Evolutionary conservation across 2,113 vertebrate genomes (phyloP).

Genomic region (Chrysemys picta): DNA sequence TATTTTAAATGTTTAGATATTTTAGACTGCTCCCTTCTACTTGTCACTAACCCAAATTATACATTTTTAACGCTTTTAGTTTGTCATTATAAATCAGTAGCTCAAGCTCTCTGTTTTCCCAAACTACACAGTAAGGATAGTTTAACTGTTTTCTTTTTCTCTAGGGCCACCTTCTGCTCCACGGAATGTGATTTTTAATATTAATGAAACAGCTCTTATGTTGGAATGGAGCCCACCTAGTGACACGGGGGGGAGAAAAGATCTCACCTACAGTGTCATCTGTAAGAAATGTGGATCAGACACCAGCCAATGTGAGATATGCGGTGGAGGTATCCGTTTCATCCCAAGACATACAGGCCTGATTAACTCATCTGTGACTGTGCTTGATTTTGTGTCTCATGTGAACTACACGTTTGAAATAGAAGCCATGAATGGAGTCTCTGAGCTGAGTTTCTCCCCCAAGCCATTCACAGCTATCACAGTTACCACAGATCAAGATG

Average conservation of each 20-base stretch:
- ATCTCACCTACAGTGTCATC: slow-evolving; percentile 92
- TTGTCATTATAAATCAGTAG: not conserved
- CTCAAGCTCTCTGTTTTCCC: not conserved
- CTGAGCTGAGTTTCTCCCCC: slow-evolving; percentile 88
- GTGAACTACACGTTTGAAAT: slow-evolving; percentile 98
- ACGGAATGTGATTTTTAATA: slow-evolving; percentile 89
- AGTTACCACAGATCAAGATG: slow-evolving; percentile 91
- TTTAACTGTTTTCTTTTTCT: not conserved
- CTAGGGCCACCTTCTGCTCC: slow-evolving; percentile 88
- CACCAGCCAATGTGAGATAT: slow-evolving; percentile 85
- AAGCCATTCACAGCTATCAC: slow-evolving; percentile 90
- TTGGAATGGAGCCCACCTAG: slow-evolving; percentile 95
- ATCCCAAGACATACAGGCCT: slow-evolving; percentile 89
- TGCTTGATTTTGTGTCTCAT: slow-evolving; percentile 90
- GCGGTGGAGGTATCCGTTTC: slow-evolving; percentile 92
- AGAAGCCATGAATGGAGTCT: slow-evolving; percentile 92
- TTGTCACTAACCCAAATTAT: not conserved
- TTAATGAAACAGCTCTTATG: slow-evolving; percentile 93
- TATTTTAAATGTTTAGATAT: not conserved
- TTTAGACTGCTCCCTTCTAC: not conserved
- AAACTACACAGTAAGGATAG: fast-evolving
- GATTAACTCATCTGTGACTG: slow-evolving; percentile 87
- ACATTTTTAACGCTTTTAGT: not conserved
- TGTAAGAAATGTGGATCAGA: slow-evolving; percentile 91
- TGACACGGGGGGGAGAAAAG: slow-evolving; percentile 91